phyloP scores from a whole-genome alignment of 2,797 vertebrate species.

The Tragopan temminckii region DNA sequence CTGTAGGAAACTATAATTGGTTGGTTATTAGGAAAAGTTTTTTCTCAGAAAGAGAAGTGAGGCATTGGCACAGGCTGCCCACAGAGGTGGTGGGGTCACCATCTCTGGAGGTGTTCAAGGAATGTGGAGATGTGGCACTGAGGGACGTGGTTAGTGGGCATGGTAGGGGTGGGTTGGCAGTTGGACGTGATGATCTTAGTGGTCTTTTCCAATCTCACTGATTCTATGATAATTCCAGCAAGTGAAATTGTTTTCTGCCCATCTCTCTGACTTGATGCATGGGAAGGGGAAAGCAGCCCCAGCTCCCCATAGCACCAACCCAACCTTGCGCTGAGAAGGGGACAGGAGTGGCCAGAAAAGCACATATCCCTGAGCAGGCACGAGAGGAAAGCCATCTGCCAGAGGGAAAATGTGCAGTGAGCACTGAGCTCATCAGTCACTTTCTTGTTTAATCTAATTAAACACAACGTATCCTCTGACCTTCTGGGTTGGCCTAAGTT shows the following conservation, averaged over 20 bases:
- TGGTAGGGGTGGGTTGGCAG: no score
- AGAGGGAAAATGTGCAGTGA: background rate
- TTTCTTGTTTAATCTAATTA: constrained; percentile 66
- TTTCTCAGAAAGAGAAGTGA: no score
- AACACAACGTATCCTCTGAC: constrained; percentile 55
- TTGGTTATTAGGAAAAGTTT: no score
- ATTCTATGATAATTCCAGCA: constrained; percentile 14
- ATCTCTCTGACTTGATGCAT: constrained; percentile 2
- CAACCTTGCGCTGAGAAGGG: background rate
- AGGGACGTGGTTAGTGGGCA: no score
- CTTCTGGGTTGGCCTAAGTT: constrained; percentile 51
- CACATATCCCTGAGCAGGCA: background rate
- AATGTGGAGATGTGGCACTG: no score
- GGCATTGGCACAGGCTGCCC: no score
- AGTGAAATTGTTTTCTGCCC: constrained; percentile 33
- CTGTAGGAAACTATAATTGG: constrained; percentile 17
- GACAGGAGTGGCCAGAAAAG: background rate
- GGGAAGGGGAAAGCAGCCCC: background rate
- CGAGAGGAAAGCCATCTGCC: constrained; percentile 18
- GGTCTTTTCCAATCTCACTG: no score
- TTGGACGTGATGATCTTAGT: no score
- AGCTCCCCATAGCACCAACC: background rate
- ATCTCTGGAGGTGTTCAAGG: no score
- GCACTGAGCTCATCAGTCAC: constrained; percentile 23
- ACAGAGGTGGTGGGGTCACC: no score